These are phyloP conservation scores for Erannis defoliaria DNA, from an alignment of 2,888 invertebrate genomes.

Conservation along the genomic window DNA sequence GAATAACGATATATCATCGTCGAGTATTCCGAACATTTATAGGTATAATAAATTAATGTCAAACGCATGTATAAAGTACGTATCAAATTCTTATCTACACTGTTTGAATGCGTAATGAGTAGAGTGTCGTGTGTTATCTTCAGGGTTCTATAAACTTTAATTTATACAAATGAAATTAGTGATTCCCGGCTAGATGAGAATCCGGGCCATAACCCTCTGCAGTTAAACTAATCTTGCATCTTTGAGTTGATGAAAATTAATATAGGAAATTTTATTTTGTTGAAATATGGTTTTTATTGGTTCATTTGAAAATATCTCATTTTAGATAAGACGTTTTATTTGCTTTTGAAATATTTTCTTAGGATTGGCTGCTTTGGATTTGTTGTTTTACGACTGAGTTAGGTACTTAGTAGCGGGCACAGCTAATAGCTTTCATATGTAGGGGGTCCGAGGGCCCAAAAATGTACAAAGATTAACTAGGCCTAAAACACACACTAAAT, in stretches of 20 bases:
- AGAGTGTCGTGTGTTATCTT: slow-evolving; percentile 35
- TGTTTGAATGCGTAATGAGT: slow-evolving; percentile 43
- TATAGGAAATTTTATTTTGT: slow-evolving; percentile 23
- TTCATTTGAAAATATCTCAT: slow-evolving; percentile 13
- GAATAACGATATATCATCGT: slow-evolving; percentile 55
- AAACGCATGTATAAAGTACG: slow-evolving; percentile 40
- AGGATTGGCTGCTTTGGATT: neutral
- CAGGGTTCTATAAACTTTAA: slow-evolving; percentile 41
- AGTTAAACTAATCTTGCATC: slow-evolving; percentile 27
- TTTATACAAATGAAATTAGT: slow-evolving; percentile 41
- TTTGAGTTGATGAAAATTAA: slow-evolving; percentile 22
- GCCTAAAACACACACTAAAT: no score
- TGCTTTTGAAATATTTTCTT: slow-evolving; percentile 10
- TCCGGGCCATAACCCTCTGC: slow-evolving; percentile 22
- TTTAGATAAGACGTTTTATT: slow-evolving; percentile 16
- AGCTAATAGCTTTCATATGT: no score
- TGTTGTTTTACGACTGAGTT: neutral
- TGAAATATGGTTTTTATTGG: slow-evolving; percentile 17
- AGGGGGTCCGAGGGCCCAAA: no score
- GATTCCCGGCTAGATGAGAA: slow-evolving; percentile 17
- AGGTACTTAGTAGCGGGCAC: no score
- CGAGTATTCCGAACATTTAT: slow-evolving; percentile 56
- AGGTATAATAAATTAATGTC: slow-evolving; percentile 48
- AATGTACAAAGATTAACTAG: no score
- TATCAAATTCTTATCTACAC: slow-evolving; percentile 47